phyloP scores from a whole-genome alignment of 2,113 vertebrate species.

The Bubalus kerabau region DNA sequence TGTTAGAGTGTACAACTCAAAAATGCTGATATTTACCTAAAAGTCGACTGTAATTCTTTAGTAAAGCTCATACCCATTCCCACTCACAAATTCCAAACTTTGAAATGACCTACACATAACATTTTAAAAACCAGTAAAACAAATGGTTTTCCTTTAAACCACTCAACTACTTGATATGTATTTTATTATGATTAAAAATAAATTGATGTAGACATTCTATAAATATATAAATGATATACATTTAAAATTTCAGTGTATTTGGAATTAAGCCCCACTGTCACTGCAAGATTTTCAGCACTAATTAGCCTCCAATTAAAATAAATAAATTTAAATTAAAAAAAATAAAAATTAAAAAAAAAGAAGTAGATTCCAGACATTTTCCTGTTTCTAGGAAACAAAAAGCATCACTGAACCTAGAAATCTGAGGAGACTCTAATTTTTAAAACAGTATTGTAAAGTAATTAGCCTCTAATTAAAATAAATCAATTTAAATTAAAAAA shows the following conservation, averaged over 20 bases:
- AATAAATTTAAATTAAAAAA: too few species aligned
- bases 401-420: background rate
- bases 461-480: too few species aligned
- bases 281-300: background rate
- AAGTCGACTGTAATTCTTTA: background rate
- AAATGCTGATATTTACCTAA: background rate
- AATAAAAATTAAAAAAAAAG: too few species aligned
- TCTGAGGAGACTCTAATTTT: background rate
- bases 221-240: constrained; percentile 6
- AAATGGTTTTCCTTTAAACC: background rate
- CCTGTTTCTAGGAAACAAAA: background rate
- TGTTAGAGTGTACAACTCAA: background rate
- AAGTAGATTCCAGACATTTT: background rate
- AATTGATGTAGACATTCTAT: background rate
- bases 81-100: constrained; percentile 28
- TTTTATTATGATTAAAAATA: background rate
- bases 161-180: background rate
- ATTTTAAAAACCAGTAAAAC: constrained; percentile 20
- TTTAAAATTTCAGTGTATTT: background rate
- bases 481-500: too few species aligned
- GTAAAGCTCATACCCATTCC: background rate
- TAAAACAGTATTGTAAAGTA: background rate
- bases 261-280: background rate
- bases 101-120: background rate
- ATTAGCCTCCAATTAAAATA: background rate